Evolutionary conservation across 1,140 invertebrate genomes (phyloP), one percentile per base, ranked within the genome.

Genomic region (Scaptomyza hsui): DNA sequence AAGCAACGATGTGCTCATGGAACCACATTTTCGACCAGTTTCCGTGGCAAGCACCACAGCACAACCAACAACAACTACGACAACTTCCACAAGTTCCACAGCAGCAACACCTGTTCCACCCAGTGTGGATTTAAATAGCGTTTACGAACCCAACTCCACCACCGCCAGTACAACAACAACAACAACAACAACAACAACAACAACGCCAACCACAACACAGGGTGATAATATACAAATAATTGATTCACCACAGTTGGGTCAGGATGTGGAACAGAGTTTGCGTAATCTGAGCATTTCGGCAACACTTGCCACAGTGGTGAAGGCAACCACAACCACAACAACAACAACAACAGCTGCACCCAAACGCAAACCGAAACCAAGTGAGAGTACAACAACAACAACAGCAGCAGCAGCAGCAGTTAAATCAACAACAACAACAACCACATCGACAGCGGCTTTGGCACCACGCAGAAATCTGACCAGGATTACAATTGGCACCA

Each of bases 21-120:
- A 90, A 47, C 80, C 90, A 5, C 89, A 91, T 35, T 91, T 91
- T 56, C 69, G 91, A 7, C 90, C 91, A 2, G 86, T 90, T 15
- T 71, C 81, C 2, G 77, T 73, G 1, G 63, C 47, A 1, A 63
- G 41, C 0, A 71, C 61, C n/a, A 72, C 55, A 9, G n/a, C 47
- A n/a, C 56, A 74, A 26, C 57, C 78, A 5, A 68, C 70, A 19
- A 52, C 77, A n/a, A 56, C 72, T 10, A 47, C 48, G 5, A 39
- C 44, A 18, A 12, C 29, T 0, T 10, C 29, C 0, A 32, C 29
- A 12, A 3, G 12, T n/a, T 37, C 32, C 4, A 37, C 9, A 32
- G 29, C 4, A 1, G 6, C 21, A 24, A 24, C 21, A 24, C 3
- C 24, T 24, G n/a, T 12, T 19, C 56, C 47, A 26, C 47, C 26